Conservation (phyloP, 2,797 vertebrate genomes). For the Diceros bicornis region DNA sequence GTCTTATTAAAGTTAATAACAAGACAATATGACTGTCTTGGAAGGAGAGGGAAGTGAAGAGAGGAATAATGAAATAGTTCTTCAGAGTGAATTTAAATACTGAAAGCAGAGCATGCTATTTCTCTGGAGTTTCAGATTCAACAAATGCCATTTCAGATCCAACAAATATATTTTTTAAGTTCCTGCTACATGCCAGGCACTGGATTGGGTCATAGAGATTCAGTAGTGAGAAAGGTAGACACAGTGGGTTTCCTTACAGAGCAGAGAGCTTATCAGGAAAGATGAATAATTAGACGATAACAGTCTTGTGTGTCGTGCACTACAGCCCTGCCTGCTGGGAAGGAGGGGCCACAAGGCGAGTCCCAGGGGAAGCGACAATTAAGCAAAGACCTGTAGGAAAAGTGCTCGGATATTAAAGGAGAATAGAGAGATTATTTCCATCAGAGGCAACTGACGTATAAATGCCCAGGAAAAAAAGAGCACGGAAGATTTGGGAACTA, state of each 20-base stretch:
- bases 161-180: neutral
- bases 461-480: neutral
- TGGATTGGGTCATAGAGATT: neutral
- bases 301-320: fast-evolving
- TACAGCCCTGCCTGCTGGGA: neutral
- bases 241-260: neutral
- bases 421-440: neutral
- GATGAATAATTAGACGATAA: fast-evolving
- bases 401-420: neutral
- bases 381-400: neutral
- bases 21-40: neutral
- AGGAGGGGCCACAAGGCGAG: fast-evolving
- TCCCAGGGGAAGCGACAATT: too few relatives aligned
- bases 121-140: neutral
- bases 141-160: neutral
- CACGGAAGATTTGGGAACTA: fast-evolving
- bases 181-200: neutral
- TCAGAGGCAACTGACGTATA: neutral
- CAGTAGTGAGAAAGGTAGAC: neutral
- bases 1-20: neutral
- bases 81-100: neutral
- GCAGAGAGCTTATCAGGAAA: neutral
- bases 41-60: neutral
- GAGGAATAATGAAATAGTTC: neutral
- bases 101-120: neutral